phyloP scores from a whole-genome alignment of 1,140 invertebrate genomes.

The Tetragnatha versicolor region DNA sequence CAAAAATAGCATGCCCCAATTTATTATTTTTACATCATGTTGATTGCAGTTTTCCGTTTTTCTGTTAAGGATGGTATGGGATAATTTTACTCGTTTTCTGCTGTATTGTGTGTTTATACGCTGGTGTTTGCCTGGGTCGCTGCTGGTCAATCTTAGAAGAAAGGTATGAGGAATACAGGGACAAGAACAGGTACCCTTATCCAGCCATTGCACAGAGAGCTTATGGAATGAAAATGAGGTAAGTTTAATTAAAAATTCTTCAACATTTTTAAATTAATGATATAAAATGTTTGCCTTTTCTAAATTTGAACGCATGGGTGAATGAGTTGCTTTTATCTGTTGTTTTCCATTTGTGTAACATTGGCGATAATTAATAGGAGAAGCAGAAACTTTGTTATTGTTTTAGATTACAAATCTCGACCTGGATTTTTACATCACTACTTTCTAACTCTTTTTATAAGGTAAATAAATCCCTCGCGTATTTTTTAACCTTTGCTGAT shows the following conservation, averaged over 20 bases:
- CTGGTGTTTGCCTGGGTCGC: constrained; percentile 68
- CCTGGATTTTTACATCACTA: too few species aligned
- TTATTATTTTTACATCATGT: background rate
- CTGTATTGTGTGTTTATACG: constrained; percentile 70
- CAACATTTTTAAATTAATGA: too few species aligned
- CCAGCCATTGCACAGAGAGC: constrained; percentile 52
- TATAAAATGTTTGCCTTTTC: too few species aligned
- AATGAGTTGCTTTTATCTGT: too few species aligned
- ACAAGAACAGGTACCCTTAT: constrained; percentile 52
- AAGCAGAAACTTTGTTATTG: too few species aligned
- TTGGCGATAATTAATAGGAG: too few species aligned
- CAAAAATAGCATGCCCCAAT: background rate
- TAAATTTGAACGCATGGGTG: too few species aligned
- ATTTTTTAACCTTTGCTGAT: too few species aligned
- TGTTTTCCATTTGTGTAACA: too few species aligned
- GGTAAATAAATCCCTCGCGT: too few species aligned
- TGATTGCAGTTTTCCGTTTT: background rate
- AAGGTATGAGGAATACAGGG: constrained; percentile 70
- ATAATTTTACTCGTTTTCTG: constrained; percentile 70
- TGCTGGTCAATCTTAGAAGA: constrained; percentile 78
- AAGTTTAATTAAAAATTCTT: background rate
- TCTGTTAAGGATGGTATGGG: constrained; percentile 70
- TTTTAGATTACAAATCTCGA: too few species aligned
- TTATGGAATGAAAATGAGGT: constrained; percentile 49
- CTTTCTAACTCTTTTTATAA: too few species aligned